Evolutionary conservation across 2,888 invertebrate species (phyloP), one percentile per base, ranked within the genome.

Genomic region (Timema cristinae): DNA sequence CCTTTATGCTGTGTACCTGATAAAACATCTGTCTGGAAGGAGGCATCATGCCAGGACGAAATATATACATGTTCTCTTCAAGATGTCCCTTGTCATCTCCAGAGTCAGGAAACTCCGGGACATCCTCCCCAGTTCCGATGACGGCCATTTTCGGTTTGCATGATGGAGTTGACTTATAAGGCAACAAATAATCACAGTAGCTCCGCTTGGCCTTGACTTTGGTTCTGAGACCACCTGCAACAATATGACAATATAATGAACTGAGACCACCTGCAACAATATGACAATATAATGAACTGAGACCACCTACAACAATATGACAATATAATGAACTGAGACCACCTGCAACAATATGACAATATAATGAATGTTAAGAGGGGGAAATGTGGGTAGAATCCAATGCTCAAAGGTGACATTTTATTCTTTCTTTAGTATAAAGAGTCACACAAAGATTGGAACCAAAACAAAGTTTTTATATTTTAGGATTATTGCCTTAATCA

Each of bases 21-120:
- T 95, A 94, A 82, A 93, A 94, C 85, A 94, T 93, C 82, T 97
- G 96, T 56, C 94, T 83, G 68, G 92, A 92, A 7, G 92, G 88
- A 0, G 96, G 96, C 68, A 93, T 82, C 75, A 87, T 84, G 11
- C 91, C 91, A 2, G 93, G 91, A 8, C 88, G 84, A 77, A 91
- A 89, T 76, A 87, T 84, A 77, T 87, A 89, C 63, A 81, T 80
- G 73, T 82, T 83, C 76, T 86, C 89, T 79, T 77, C 83, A 77
- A 81, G 80, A 47, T 79, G 77, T n/a, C 77, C 77, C 54, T 79
- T 79, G 70, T 80, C 81, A 13, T 76, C 73, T 48, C 50, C 69
- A 9, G 67, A 68, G 5, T 69, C 68, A 6, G 72, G 70, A 32
- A 32, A 32, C 32, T 32, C 32, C 5, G 70, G 67, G 47, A 69